Evolutionary conservation across 2,888 invertebrate genomes (phyloP), one percentile per base, ranked within the genome.

Genomic region (Mongoloraphidia duomilia): DNA sequence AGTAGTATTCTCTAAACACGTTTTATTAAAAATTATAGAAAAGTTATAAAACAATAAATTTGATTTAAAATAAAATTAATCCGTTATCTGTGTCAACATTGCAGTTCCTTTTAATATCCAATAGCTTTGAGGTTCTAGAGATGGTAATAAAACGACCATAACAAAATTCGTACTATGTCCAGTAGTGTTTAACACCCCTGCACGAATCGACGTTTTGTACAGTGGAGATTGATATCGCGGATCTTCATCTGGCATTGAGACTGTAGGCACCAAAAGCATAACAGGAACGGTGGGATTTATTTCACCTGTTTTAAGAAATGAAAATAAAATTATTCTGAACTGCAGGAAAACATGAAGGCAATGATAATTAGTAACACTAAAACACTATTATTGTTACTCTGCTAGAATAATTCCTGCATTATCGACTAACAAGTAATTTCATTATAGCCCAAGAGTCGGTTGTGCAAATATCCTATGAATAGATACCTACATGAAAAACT

Each of bases 141-240:
- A 76, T 0, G 84, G 81, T 45, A 93, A 62, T 34, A 85, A 67
- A 51, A 92, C 81, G 1, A 86, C 74, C 41, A 92, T 74, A 35
- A 93, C 86, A 63, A 92, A 93, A 71, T 93, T 93, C 2, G 92
- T 93, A 58, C 91, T 92, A 67, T 92, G 92, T 0, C 93, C 93
- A 1, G 92, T 93, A 0, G 92, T 93, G 8, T 91, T 91, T 11
- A 93, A 72, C 0, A 79, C 79, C 40, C 93, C 93, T 17, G 91
- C 88, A 51, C 93, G 74, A 56, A 85, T 80, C 35, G 88, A 82
- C 0, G 93, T 93, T 69, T 92, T 93, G 67, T 93, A 93, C 11
- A 93, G 69, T 0, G 93, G 93, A 14, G 84, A 78, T 47, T 76
- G 70, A 63, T 89, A 89, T 57, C 84, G 70, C 2, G 72, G 66